Percentiles rank a stretch among this genome's conserved stretches.
phyloP scores from a whole-genome alignment of 2,888 invertebrate species.

The Aleiodes alternator region DNA sequence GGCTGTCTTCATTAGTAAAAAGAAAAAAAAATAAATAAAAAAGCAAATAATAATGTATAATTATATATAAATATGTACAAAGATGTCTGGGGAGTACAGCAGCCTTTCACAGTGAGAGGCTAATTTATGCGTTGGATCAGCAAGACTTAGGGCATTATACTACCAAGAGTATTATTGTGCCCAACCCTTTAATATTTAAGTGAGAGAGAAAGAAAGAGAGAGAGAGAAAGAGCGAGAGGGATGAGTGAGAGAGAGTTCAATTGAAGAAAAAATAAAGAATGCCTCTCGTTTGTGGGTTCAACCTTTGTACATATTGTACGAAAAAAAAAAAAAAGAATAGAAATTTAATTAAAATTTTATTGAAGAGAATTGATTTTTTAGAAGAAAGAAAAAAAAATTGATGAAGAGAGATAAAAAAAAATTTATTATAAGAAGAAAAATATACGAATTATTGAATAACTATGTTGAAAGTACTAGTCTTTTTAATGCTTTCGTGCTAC shows the following conservation, averaged over 20 bases:
- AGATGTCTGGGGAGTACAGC: conserved; percentile 71
- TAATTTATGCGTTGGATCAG: conserved; percentile 73
- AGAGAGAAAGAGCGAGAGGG: conserved; percentile 73
- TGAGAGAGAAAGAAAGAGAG: conserved; percentile 70
- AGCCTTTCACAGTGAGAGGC: conserved; percentile 66
- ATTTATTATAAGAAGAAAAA: conserved; percentile 18
- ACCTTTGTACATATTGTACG: conserved; percentile 73
- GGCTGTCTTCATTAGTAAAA: conserved; percentile 46
- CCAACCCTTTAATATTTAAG: conserved; percentile 75
- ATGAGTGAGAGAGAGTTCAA: conserved; percentile 58
- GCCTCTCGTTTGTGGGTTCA: conserved; percentile 75
- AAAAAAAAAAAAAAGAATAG: conserved; percentile 50
- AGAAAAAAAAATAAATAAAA: background rate
- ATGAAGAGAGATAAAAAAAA: background rate
- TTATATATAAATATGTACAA: conserved; percentile 66
- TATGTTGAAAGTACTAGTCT: conserved; percentile 75
- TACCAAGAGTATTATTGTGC: conserved; percentile 75
- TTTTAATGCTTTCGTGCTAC: conserved; percentile 69
- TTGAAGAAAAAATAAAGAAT: conserved; percentile 39
- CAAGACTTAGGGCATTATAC: conserved; percentile 76
- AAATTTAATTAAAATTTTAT: conserved; percentile 27
- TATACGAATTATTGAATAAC: conserved; percentile 66
- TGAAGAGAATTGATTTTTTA: conserved; percentile 20
- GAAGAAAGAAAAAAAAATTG: conserved; percentile 5
- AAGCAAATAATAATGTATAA: conserved; percentile 42